These are phyloP conservation scores for Hirtodrosophila cameraria DNA, from an alignment of 2,888 invertebrate genomes.

Conservation along the genomic window DNA sequence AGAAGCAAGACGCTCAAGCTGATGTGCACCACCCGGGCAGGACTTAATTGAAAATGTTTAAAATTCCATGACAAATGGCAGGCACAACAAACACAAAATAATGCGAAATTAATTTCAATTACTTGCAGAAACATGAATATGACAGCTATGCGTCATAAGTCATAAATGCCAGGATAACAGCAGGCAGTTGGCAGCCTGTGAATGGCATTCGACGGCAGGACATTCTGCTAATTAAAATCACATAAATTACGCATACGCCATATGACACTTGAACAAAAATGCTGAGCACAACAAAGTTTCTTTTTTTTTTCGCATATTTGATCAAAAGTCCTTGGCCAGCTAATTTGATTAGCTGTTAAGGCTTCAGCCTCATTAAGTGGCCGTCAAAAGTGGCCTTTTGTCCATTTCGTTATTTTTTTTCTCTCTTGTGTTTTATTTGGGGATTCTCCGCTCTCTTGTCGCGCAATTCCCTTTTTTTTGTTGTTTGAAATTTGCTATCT, in stretches of 20 bases:
- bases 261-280: conserved; percentile 57
- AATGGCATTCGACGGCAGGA: conserved; percentile 7
- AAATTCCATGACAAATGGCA: conserved; percentile 73
- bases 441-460: conserved; percentile 17
- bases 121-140: conserved; percentile 72
- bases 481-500: conserved; percentile 35
- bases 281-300: conserved; percentile 51
- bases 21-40: conserved; percentile 52
- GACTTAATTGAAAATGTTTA: conserved; percentile 78
- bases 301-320: conserved; percentile 42
- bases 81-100: conserved; percentile 35
- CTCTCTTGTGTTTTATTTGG: conserved; percentile 13
- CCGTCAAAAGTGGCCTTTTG: conserved; percentile 54
- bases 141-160: conserved; percentile 77
- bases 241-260: conserved; percentile 75
- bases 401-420: conserved; percentile 19
- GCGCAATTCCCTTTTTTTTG: conserved; percentile 4
- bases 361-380: conserved; percentile 68
- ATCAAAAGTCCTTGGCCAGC: conserved; percentile 65
- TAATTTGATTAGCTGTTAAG: conserved; percentile 76
- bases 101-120: conserved; percentile 80
- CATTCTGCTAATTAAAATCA: conserved; percentile 72
- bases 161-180: conserved; percentile 11
- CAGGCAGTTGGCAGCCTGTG: conserved; percentile 5
- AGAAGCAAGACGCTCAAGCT: conserved; percentile 32